These are phyloP conservation scores for Leptinotarsa peninsularis DNA, from an alignment of 2,888 invertebrate genomes.

Conservation along the genomic window DNA sequence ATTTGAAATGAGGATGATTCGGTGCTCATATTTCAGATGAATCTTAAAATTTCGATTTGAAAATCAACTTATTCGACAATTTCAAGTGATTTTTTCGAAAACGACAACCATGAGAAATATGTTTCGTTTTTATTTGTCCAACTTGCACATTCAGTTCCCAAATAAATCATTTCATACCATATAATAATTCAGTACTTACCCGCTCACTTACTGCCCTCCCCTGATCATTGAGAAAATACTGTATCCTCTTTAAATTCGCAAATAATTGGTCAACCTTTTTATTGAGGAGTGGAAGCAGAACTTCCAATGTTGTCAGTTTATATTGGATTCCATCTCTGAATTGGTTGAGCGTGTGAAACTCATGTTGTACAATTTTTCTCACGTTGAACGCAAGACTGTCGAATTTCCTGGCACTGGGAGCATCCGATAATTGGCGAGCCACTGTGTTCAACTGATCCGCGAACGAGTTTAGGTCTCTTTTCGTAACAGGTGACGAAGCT, in stretches of 20 bases:
- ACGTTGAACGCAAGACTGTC: slow-evolving; percentile 77
- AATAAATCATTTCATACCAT: too few species aligned
- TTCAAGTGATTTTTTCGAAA: too few species aligned
- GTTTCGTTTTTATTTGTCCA: too few species aligned
- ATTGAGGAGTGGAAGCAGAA: slow-evolving; percentile 78
- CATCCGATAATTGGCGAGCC: slow-evolving; percentile 77
- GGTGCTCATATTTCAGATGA: too few species aligned
- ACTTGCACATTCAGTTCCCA: too few species aligned
- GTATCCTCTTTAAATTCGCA: slow-evolving; percentile 80
- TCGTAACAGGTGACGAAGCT: slow-evolving; percentile 73
- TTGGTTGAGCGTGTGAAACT: slow-evolving; percentile 77
- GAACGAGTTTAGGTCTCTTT: slow-evolving; percentile 74
- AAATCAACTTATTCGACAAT: too few species aligned
- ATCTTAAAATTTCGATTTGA: too few species aligned
- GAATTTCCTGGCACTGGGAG: slow-evolving; percentile 78
- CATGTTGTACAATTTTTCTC: slow-evolving; percentile 71
- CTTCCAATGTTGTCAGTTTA: slow-evolving; percentile 80
- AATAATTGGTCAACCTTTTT: slow-evolving; percentile 80
- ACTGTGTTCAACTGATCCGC: slow-evolving; percentile 76
- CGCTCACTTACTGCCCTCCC: slow-evolving; percentile 78
- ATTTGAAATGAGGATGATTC: too few species aligned
- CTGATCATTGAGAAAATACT: slow-evolving; percentile 80
- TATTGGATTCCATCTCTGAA: slow-evolving; percentile 79
- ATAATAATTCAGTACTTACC: slow-evolving; percentile 65
- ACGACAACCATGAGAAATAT: too few species aligned